Conservation (phyloP, 2,797 vertebrate species). For the Oreortyx pictus region DNA sequence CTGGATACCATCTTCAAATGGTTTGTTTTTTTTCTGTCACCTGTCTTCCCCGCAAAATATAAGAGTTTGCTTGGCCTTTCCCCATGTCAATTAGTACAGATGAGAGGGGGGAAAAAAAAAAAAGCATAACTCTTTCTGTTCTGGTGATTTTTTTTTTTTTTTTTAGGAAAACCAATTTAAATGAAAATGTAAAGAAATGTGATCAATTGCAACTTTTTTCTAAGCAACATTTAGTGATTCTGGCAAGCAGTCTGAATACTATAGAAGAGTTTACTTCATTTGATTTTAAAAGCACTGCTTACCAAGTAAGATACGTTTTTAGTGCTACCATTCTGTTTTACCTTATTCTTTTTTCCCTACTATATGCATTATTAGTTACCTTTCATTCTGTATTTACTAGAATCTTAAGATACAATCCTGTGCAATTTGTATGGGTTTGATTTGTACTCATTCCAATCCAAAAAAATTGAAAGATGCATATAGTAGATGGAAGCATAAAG, state of each 20-base stretch:
- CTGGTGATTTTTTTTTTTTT: not conserved
- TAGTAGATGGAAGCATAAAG: not conserved
- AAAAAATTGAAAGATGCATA: not conserved
- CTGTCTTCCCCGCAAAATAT: not conserved
- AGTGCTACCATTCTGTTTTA: not conserved
- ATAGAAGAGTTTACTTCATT: not conserved
- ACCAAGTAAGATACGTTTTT: not conserved
- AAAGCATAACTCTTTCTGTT: not conserved
- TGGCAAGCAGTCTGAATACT: constrained; percentile 1
- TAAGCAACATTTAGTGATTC: not conserved
- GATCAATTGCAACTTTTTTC: not conserved
- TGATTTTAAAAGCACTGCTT: constrained; percentile 10
- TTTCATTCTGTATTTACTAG: not conserved
- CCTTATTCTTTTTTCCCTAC: not conserved
- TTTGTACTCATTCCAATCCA: not conserved
- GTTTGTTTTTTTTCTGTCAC: not conserved
- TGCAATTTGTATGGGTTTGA: not conserved
- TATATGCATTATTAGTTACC: not conserved
- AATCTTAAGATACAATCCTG: not conserved
- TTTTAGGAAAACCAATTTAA: not conserved
- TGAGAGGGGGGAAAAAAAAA: not conserved
- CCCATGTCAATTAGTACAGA: not conserved
- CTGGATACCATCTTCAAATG: not conserved
- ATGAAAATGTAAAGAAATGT: not conserved
- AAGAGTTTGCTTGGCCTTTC: not conserved